Percentiles rank a stretch among this genome's conserved stretches.
phyloP scores from a whole-genome alignment of 2,797 vertebrate species.

The Kryptolebias ocellatus region DNA sequence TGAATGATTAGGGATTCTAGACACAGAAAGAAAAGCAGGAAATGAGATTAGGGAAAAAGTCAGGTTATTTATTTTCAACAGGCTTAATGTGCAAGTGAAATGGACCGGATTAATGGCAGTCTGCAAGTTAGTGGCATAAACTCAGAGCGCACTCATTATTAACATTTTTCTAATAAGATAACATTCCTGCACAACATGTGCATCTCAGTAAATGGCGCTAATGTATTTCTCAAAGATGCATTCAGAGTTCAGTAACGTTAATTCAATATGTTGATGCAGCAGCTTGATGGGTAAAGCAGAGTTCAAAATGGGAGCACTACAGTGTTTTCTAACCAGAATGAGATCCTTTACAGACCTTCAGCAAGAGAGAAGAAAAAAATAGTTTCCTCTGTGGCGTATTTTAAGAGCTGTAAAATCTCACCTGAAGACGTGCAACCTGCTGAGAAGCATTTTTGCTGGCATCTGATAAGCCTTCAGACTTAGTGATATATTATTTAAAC shows the following conservation, averaged over 20 bases:
- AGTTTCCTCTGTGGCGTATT: neutral
- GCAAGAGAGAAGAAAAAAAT: conserved; percentile 1
- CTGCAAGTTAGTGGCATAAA: conserved; percentile 12
- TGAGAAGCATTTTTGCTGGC: conserved; percentile 12
- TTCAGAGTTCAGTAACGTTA: conserved; percentile 1
- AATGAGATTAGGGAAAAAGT: conserved; percentile 40
- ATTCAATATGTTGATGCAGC: conserved; percentile 16
- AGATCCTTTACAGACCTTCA: neutral
- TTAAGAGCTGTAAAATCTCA: conserved; percentile 12
- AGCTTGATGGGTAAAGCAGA: conserved; percentile 5
- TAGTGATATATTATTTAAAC: conserved; percentile 19
- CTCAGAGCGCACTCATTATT: neutral
- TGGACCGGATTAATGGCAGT: conserved; percentile 32
- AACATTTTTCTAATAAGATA: conserved; percentile 6
- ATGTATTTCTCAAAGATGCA: neutral
- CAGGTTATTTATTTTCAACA: conserved; percentile 32
- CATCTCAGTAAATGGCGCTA: conserved; percentile 2
- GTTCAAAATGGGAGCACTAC: conserved; percentile 7
- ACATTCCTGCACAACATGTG: neutral
- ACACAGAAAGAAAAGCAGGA: conserved; percentile 9
- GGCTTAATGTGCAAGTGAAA: conserved; percentile 35
- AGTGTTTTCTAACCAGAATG: conserved; percentile 2
- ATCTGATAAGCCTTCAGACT: conserved; percentile 15
- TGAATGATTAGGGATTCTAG: conserved; percentile 21
- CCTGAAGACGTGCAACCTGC: conserved; percentile 30